Base-by-base conservation (phyloP, 2,113 vertebrate species). In the Aphelocoma coerulescens region DNA sequence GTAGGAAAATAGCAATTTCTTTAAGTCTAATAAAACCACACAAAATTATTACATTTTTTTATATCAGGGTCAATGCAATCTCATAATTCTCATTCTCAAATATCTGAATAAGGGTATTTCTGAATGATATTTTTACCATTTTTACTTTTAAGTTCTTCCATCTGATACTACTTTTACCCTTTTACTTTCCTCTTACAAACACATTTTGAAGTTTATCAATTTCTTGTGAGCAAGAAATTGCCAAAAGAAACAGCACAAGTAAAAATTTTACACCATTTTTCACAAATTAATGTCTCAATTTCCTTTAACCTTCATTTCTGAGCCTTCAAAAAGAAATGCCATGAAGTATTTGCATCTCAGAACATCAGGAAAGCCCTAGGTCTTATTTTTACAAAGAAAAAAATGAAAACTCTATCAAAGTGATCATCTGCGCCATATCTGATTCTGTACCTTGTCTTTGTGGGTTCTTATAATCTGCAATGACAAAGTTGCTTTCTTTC, bases 401-500 rank as follows among this genome's bases (percentile, higher is more conserved):
- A 82, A 80, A n/a, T 59, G 9, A 63, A 59, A 71, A 9, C 5
- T 1, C 14, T 32, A 43, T 22, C 6, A 2, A 75, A 49, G 16
- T 7, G 10, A 48, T 19, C 30, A 33, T 10, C 7, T 22, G 27
- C 30, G 5, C 37, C 20, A 2, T 13, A 33, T 23, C 33, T 80
- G 37, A 24, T 44, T 76, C 59, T 62, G 10, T 24, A 44, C 37
- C 15, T 63, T 49, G 23, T 74, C 27, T 72, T 48, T 48, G 13
- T 21, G 8, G 2, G 11, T 49, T 83, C 39, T 26, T 59, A 16
- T 24, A 77, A 63, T 26, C 10, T 65, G 37, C 30, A 65, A 21
- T 0, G 0, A 23, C 9, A 68, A 61, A 48, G 16, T 39, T 4
- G 0, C 3, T 61, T 89, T 69, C 28, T 57, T 83, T 48, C 15